A percentile compares a stretch with the other conserved stretches of the same genome.
These are phyloP conservation scores for Caenorhabditis sp. DNA, from an alignment of 2,888 invertebrate species.

Conservation along the genomic window DNA sequence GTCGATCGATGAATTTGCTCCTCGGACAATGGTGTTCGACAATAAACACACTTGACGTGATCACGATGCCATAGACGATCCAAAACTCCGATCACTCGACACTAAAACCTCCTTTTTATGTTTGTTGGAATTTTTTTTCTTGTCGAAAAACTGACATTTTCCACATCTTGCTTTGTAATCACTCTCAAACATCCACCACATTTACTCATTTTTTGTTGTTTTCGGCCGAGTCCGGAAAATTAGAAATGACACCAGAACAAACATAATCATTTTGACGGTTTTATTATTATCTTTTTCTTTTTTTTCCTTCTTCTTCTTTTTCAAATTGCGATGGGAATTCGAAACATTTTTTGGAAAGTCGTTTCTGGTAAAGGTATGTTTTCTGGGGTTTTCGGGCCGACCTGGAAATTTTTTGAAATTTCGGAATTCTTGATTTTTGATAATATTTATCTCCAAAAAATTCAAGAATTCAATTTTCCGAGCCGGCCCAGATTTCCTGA, in stretches of 20 bases:
- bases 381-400: background rate
- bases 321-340: slow-evolving; percentile 30
- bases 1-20: slow-evolving; percentile 7
- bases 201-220: slow-evolving; percentile 16
- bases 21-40: slow-evolving; percentile 10
- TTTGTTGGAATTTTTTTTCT: background rate
- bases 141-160: slow-evolving; percentile 3
- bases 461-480: too few species aligned
- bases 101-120: slow-evolving; percentile 13
- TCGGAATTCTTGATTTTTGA: too few species aligned
- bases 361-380: slow-evolving; percentile 20
- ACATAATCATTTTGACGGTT: slow-evolving; percentile 17
- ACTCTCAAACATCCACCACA: slow-evolving; percentile 18
- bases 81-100: slow-evolving; percentile 12
- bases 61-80: slow-evolving; percentile 27
- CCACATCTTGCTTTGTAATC: slow-evolving; percentile 19
- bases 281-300: background rate
- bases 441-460: too few species aligned
- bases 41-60: slow-evolving; percentile 20
- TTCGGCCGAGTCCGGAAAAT: background rate
- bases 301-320: background rate
- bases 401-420: background rate
- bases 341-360: slow-evolving; percentile 35
- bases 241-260: background rate
- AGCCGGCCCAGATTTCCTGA: too few species aligned